Evolutionary conservation across 2,797 vertebrate species (phyloP).

Genomic region (Uromys caudimaculatus): DNA sequence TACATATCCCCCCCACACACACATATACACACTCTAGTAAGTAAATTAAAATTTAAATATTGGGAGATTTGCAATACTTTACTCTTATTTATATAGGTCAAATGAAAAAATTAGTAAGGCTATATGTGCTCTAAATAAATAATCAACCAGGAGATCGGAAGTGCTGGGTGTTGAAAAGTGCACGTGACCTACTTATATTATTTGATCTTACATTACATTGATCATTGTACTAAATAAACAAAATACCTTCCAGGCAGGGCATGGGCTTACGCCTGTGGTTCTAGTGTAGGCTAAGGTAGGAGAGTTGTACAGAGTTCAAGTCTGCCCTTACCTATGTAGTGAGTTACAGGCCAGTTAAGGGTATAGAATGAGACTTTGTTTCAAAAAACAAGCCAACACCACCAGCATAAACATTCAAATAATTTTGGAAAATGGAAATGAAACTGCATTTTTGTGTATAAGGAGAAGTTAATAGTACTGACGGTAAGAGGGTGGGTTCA

Average conservation of each 20-base stretch:
- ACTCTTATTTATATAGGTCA: background rate
- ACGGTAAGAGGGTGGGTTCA: background rate
- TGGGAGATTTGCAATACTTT: background rate
- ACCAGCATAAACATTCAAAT: background rate
- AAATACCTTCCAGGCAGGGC: background rate
- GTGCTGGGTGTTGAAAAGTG: background rate
- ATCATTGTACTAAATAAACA: background rate
- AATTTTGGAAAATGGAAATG: background rate
- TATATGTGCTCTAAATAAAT: background rate
- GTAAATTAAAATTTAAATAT: background rate
- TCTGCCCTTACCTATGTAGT: background rate
- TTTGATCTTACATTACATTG: background rate
- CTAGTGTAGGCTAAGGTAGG: background rate
- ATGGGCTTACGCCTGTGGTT: background rate
- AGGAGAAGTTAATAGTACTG: background rate
- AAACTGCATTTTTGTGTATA: constrained; percentile 12
- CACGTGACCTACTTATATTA: background rate
- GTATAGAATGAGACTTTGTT: background rate
- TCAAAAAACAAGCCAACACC: background rate
- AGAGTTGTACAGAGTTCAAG: background rate
- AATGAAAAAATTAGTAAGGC: background rate
- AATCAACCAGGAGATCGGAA: background rate
- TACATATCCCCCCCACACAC: background rate
- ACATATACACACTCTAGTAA: background rate
- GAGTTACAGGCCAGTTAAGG: background rate